Base-by-base conservation (phyloP, 35 echinoderm and acorn worm species). In the Apostichopus parvimensis region DNA sequence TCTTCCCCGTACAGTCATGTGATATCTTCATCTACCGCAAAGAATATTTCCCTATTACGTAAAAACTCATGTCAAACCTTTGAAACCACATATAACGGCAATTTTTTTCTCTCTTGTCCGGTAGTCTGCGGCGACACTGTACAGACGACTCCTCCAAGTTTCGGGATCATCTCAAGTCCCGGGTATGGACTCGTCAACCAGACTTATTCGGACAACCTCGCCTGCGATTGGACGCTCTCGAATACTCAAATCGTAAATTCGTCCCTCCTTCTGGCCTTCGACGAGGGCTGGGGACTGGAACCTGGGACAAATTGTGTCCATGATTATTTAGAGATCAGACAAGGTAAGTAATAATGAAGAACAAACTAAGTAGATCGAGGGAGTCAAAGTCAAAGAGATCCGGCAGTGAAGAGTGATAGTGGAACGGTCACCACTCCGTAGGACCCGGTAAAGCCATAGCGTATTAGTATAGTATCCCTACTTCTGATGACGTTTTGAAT, bases 261-360 rank as follows among this genome's bases (percentile, higher is more conserved):
- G 6, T 96, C 95, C 57, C 54, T 99, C 18, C 75, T 92, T 17
- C 22, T 99, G 22, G 91, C 60, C 8, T 99, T 94, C 54, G 89
- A 91, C 64, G 90, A 75, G 6, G 77, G 56, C 55, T 99, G 94
- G 72, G 90, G 92, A 87, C 10, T 99, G 24, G 95, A 99, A 83
- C 61, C 21, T 10, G 79, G 73, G 6, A n/a, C 4, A 12, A 88
- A 70, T 25, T 99, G 97, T 56, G 57, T 54, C 1, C 89, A 90
- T 79, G 97, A 99, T 80, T 94, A 93, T 77, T 23, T 99, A 61
- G 93, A 94, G 77, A 73, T 99, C 20, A 91, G 92, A 86, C 82
- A 78, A 57, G 97, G 97, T 99, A 77, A 92, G 92, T 22, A 7
- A 6, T 66, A 9, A 78, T 24, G 34, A 24, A 11, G 2, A 45